Base-by-base conservation (phyloP, 30 jellyfish, hydroid and myxozoan species). In the Haliclystus octoradiatus region DNA sequence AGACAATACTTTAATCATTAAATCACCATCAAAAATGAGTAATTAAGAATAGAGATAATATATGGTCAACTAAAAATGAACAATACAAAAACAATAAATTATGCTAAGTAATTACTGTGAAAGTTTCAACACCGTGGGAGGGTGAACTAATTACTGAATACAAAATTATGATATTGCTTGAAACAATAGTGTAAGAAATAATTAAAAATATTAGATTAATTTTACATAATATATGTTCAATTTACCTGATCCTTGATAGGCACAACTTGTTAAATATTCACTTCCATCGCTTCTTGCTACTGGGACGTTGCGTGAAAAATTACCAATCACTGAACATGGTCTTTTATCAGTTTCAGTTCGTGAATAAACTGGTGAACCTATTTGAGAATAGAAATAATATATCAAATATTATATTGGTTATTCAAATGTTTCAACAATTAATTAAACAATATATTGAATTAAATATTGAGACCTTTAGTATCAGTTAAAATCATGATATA, bases 221-320 rank as follows among this genome's bases (percentile, higher is more conserved):
- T n/a, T n/a, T n/a, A n/a, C n/a, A n/a, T n/a, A n/a, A n/a, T n/a
- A n/a, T n/a, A n/a, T n/a, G n/a, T n/a, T n/a, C n/a, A n/a, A n/a
- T n/a, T n/a, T 29, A 64, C 33, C 51, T 70, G 33, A 61, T 46
- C 88, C 68, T 66, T 91, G 95, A 69, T 63, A 91, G 2, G 99
- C 99, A 49, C 99, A 91, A 66, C 99, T 91, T 23, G 99, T 85
- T 50, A 91, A 73, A 63, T 81, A 91, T 65, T 91, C 99, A 61
- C 95, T 82, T 31, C 99, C 99, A 68, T 91, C 99, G 61, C 95
- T 92, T 13, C 99, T 82, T 34, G 99, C 99, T 26, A 91, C 99
- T 31, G 99, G 99, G 66, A 91, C 95, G 62, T 89, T 82, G 31
- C 99, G 92, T n/a, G 94, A 80, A 49, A 69, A 50, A 57, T 74